Evolutionary conservation across 2,888 invertebrate species (phyloP), one percentile per base, ranked within the genome.

Genomic region (Cyclophora punctaria): DNA sequence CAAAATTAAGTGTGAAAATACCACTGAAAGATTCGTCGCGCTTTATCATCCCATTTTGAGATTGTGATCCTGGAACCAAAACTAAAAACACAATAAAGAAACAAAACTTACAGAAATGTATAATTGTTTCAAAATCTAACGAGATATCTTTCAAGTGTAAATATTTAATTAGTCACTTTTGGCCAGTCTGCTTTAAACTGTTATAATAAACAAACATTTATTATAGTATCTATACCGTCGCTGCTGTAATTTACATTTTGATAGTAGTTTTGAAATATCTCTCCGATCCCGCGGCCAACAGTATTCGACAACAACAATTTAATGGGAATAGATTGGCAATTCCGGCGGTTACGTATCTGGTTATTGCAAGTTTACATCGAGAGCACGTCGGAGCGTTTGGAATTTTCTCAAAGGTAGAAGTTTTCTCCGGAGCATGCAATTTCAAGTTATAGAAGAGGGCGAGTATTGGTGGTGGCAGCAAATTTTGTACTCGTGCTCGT

Each of bases 1-100:
- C 78, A 84, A 84, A 86, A 87, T 87, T 87, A 85, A 83, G 85
- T 87, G 86, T 78, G 81, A 86, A 84, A 79, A 80, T 79, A 83
- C 78, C 78, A 76, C 72, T 77, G 69, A 79, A 78, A 73, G 74
- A 78, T 83, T 82, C 74, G 69, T 69, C 69, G 63, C 63, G 70
- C 66, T 69, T 76, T 72, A 75, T 71, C 71, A 70, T 65, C 62
- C 62, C 60, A 58, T 60, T 20, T 65, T 60, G 53, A 52, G 51
- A 55, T 52, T 62, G 55, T 62, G 61, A 62, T 63, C 61, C 55
- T 49, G 60, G 51, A 48, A 45, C 35, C 33, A 35, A 47, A 47
- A 55, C 44, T 6, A 44, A 33, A 44, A 44, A 44, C 34, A 20
- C 20, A 20, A 20, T 20, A 20, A 20, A 20, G 20, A 20, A 20